phyloP scores from a whole-genome alignment of 2,797 vertebrate species.

The Hippocampus kuda region DNA sequence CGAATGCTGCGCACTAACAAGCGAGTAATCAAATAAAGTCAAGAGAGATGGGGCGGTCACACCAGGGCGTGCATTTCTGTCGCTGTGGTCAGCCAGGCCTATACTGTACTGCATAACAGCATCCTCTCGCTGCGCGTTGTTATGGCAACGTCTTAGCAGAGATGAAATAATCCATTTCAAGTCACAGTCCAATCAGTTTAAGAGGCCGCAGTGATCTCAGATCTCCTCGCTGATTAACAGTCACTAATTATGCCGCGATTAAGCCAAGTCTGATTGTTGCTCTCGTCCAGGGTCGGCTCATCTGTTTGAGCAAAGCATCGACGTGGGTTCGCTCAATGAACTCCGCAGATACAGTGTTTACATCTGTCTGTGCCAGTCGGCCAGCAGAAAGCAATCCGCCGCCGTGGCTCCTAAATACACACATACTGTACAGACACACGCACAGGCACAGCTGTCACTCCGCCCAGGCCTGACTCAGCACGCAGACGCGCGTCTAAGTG shows the following conservation, averaged over 20 bases:
- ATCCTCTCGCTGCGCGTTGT: slow-evolving; percentile 1
- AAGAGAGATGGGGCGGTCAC: slow-evolving; percentile 25
- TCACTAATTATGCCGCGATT: slow-evolving; percentile 34
- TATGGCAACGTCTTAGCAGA: slow-evolving; percentile 11
- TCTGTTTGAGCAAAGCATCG: slow-evolving; percentile 7
- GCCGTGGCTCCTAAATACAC: slow-evolving; percentile 26
- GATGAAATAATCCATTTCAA: slow-evolving; percentile 36
- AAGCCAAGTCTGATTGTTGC: slow-evolving; percentile 19
- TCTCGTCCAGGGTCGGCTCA: slow-evolving; percentile 9
- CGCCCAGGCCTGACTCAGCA: slow-evolving; percentile 46
- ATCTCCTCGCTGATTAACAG: slow-evolving; percentile 38
- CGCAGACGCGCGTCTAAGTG: slow-evolving; percentile 27
- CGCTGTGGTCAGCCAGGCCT: slow-evolving; percentile 16
- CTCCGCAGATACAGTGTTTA: neutral
- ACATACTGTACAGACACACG: slow-evolving; percentile 16
- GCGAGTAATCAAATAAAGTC: slow-evolving; percentile 45
- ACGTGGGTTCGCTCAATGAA: slow-evolving; percentile 8
- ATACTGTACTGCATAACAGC: slow-evolving; percentile 5
- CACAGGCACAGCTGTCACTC: slow-evolving; percentile 42
- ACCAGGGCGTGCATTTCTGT: slow-evolving; percentile 14
- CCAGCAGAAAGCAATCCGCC: slow-evolving; percentile 26
- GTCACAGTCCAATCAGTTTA: slow-evolving; percentile 39
- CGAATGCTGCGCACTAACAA: slow-evolving; percentile 26
- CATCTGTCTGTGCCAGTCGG: slow-evolving; percentile 41
- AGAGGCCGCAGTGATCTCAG: slow-evolving; percentile 31